A percentile compares a stretch with the other conserved stretches of the same genome.
Evolutionary conservation across 2,888 invertebrate genomes (phyloP).

Genomic region (Megastigmus dorsalis): DNA sequence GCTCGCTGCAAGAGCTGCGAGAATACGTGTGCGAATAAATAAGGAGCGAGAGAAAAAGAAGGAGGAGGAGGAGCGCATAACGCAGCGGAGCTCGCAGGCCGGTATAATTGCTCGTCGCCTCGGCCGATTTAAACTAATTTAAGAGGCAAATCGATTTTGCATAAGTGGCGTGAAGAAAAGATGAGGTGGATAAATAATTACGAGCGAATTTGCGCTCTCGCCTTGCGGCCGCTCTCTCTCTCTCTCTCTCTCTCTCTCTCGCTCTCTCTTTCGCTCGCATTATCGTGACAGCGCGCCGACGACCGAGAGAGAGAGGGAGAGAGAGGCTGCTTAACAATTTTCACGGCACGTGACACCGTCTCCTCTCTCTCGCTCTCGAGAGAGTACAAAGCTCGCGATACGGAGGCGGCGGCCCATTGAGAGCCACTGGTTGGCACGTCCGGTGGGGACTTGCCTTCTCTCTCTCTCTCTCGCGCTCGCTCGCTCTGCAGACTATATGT

Average conservation of each 20-base stretch:
- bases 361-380: conserved; percentile 12
- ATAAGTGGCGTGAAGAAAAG: conserved; percentile 37
- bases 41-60: neutral
- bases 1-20: no score
- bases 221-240: neutral
- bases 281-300: no score
- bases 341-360: conserved; percentile 67
- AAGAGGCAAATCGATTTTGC: conserved; percentile 35
- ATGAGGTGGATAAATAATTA: conserved; percentile 32
- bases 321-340: conserved; percentile 66
- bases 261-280: conserved; percentile 53
- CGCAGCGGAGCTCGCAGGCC: neutral
- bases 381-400: no score
- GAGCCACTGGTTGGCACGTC: conserved; percentile 66
- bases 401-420: no score
- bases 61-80: neutral
- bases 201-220: neutral
- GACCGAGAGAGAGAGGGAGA: no score
- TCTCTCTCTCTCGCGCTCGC: neutral
- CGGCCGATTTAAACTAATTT: conserved; percentile 35
- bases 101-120: conserved; percentile 25
- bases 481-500: no score
- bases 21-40: no score
- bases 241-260: conserved; percentile 43
- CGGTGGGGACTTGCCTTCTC: conserved; percentile 62